Evolutionary conservation across 2,113 vertebrate genomes (phyloP), one percentile per base, ranked within the genome.

Genomic region (Gambusia affinis): DNA sequence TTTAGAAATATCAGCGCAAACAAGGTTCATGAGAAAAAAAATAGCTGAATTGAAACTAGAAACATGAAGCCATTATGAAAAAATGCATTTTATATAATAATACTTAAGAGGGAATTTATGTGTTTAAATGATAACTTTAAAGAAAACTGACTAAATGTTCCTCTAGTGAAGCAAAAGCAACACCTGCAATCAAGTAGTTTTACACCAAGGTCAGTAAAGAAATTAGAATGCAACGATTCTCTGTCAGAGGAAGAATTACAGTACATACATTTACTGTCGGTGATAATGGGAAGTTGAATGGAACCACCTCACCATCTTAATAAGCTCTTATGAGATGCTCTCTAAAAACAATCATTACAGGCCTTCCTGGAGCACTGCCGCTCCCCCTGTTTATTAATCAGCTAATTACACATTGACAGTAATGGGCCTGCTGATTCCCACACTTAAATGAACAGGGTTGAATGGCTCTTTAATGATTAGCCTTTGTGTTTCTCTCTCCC

Each of bases 401-500:
- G 94, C 94, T 95, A 95, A 95, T 95, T 94, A 95, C 91, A 94
- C 93, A 94, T 92, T 94, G 93, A 93, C 93, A 92, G 92, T 95
- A 94, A 95, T 94, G 93, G 92, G 86, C 85, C 90, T 92, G 88
- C 93, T 95, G 93, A 95, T 94, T 95, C 93, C 88, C 90, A 91
- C 93, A 92, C 89, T 94, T 94, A 94, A 94, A 94, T 87, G 92
- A 93, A 93, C 89, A 91, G 88, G 88, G 84, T 85, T 93, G 91
- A 94, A 95, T 91, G 78, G 84, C 87, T 87, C 89, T 93, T 94
- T 95, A 95, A 95, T 95, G 91, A 95, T 94, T 94, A 94, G 89
- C 91, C 88, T 86, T 89, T 92, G 88, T 94, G 85, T 91, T 90
- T 88, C 79, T 78, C 74, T 76, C 78, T 72, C 75, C 74, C 62